Conservation (phyloP, 2,797 vertebrate species). For the Salmo trutta region DNA sequence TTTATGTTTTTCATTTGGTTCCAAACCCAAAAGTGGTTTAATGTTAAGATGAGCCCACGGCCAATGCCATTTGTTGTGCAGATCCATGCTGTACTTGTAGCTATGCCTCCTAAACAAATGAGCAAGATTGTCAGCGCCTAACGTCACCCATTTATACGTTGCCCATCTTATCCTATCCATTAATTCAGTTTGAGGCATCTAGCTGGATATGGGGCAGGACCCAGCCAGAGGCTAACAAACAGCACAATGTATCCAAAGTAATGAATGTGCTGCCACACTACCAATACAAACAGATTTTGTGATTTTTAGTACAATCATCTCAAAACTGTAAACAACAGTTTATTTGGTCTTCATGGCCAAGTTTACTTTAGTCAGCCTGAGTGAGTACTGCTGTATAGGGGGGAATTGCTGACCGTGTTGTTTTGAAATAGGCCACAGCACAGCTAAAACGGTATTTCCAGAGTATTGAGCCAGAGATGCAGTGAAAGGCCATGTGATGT, state of each 20-base stretch:
- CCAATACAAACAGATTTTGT: neutral
- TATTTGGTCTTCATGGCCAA: neutral
- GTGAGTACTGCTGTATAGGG: neutral
- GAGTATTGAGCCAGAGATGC: neutral
- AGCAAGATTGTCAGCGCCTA: too few relatives aligned
- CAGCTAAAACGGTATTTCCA: neutral
- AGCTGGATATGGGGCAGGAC: neutral
- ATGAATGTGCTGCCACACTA: neutral
- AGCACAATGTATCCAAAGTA: neutral
- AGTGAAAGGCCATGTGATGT: neutral
- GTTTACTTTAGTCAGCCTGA: neutral
- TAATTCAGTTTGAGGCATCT: neutral
- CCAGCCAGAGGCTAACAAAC: neutral
- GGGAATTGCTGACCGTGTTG: neutral
- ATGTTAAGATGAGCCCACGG: too few relatives aligned
- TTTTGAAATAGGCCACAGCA: neutral
- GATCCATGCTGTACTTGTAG: too few relatives aligned
- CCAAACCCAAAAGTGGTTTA: too few relatives aligned
- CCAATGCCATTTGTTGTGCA: too few relatives aligned
- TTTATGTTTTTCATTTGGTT: too few relatives aligned
- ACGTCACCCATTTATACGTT: too few relatives aligned
- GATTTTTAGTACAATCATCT: neutral
- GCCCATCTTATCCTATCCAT: slow-evolving; percentile 6
- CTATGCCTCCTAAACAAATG: too few relatives aligned
- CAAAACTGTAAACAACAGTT: neutral